Evolutionary conservation across 92 coral and sea anemone genomes (phyloP), one percentile per base, ranked within the genome.

Genomic region (Palythoa caribaeorum): DNA sequence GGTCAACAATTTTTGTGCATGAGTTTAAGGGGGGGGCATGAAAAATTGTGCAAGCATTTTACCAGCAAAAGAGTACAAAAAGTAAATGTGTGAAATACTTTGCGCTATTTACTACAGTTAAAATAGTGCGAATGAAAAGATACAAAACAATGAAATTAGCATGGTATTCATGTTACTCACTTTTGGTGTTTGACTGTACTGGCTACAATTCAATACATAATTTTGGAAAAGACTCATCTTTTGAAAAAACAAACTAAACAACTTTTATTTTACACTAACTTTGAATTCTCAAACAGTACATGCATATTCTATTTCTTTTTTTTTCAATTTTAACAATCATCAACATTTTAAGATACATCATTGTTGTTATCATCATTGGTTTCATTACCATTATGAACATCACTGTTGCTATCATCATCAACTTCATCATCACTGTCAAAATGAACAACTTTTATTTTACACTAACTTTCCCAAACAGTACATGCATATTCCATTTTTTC

Each of bases 191-290:
- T 70, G 74, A 70, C 74, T 70, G 74, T 70, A 70, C 74, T 38
- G 74, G 74, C 74, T 70, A 70, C 74, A 70, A 70, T 70, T 70
- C 74, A 70, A 70, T 70, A 70, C 74, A 70, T 70, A 70, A 70
- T 70, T 70, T 57, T 57, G 78, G 59, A 74, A 74, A 74, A 73
- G 78, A 74, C 59, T 74, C 65, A 57, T 57, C 65, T 57, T 57
- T 57, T 57, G 65, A 57, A 57, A 57, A 12, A 57, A 57, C 47
- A 74, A 74, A 74, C 47, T 74, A 48, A 74, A 74, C 59, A 38
- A 74, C 78, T 47, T 74, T 74, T 74, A 74, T 57, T 74, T 74
- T 35, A 74, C 78, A 74, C 77, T 73, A 73, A 73, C 77, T 73
- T 54, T 54, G 60, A 54, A 54, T 73, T 73, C 77, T 13, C 65